Evolutionary conservation across 2,113 vertebrate genomes (phyloP).

Genomic region (Melanostigma gelatinosum): DNA sequence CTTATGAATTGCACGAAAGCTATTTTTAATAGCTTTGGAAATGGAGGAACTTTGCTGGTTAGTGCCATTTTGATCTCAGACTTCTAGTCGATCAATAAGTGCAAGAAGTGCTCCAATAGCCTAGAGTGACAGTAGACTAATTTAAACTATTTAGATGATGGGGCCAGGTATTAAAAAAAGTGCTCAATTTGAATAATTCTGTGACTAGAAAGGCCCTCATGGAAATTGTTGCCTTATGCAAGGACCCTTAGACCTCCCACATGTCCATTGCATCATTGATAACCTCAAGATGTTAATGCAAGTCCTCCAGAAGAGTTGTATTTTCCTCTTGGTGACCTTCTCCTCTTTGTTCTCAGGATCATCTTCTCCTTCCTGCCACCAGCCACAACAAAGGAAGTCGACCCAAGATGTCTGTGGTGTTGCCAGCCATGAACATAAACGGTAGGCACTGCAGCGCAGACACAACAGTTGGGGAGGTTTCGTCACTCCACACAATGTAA

Average conservation of each 20-base stretch:
- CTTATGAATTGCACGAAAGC: constrained; percentile 7
- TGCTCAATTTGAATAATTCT: not conserved
- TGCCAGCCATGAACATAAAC: constrained; percentile 94
- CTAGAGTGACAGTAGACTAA: not conserved
- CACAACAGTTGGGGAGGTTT: constrained; percentile 23
- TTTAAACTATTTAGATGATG: constrained; percentile 3
- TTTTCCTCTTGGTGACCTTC: constrained; percentile 31
- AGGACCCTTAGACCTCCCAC: not conserved
- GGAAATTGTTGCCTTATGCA: constrained; percentile 8
- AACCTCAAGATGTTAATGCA: not conserved
- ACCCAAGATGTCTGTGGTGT: constrained; percentile 96
- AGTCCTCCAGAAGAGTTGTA: not conserved
- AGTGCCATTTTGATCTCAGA: not conserved
- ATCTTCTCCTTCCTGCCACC: constrained; percentile 94
- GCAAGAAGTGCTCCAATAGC: not conserved
- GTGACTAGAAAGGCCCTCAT: not conserved
- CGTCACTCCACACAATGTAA: constrained; percentile 27
- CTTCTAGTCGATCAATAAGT: constrained; percentile 6
- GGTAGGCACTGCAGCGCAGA: constrained; percentile 83
- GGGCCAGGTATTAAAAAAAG: constrained; percentile 1
- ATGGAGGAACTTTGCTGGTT: constrained; percentile 2
- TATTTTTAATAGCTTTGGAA: not conserved
- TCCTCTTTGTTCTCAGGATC: constrained; percentile 87
- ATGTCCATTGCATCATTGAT: constrained; percentile 11
- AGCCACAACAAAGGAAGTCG: constrained; percentile 95